Evolutionary conservation across 2,888 invertebrate genomes (phyloP).

Genomic region (Hololepta plana): DNA sequence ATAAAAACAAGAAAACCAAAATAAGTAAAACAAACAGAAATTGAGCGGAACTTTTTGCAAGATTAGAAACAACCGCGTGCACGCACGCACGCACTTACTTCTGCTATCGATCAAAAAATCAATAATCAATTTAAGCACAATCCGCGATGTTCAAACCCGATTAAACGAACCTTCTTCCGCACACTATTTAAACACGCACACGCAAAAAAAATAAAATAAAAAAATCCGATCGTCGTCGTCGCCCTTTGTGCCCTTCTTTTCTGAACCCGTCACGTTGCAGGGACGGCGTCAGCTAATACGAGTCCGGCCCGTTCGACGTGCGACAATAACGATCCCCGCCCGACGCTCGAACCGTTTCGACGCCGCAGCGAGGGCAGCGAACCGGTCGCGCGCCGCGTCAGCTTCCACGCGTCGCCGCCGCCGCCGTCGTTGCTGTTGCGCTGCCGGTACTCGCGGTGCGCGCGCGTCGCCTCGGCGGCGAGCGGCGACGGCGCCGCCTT

Average conservation of each 20-base stretch:
- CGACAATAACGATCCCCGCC: not conserved
- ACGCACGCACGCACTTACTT: too few species aligned
- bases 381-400: conserved; percentile 36
- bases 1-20: too few species aligned
- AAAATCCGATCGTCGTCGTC: too few species aligned
- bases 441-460: conserved; percentile 32
- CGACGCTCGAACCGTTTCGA: conserved; percentile 26
- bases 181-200: too few species aligned
- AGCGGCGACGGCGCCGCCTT: conserved; percentile 70
- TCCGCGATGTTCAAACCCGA: too few species aligned
- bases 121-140: too few species aligned
- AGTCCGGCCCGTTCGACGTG: conserved; percentile 19
- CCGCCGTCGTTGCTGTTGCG: conserved; percentile 42
- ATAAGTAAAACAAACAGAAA: too few species aligned
- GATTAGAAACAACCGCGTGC: not conserved
- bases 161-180: too few species aligned
- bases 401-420: conserved; percentile 37
- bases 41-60: not conserved
- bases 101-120: too few species aligned
- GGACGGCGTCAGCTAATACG: conserved; percentile 30
- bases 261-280: conserved; percentile 16
- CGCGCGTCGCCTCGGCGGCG: conserved; percentile 50
- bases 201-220: too few species aligned
- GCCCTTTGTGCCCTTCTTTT: not conserved
- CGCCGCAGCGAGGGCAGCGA: conserved; percentile 48